phyloP scores from a whole-genome alignment of 2,888 invertebrate genomes.

The Nymphalis polychloros region DNA sequence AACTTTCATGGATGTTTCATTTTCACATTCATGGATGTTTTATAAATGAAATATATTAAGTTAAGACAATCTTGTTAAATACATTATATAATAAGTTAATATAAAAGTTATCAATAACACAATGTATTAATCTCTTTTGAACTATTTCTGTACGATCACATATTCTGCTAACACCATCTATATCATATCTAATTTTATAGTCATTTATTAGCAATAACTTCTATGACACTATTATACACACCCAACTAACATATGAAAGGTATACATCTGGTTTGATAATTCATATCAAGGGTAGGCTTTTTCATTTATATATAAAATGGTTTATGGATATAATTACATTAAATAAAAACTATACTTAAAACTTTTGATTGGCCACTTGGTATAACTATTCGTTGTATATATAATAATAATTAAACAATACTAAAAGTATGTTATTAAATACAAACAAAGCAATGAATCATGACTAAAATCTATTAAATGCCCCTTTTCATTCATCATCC shows the following conservation, averaged over 20 bases:
- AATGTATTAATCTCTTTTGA: neutral
- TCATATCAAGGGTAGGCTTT: constrained; percentile 5
- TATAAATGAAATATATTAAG: too few species aligned
- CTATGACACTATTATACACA: constrained; percentile 8
- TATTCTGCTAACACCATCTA: neutral
- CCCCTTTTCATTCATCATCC: neutral
- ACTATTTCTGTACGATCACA: neutral
- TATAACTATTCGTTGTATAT: constrained; percentile 34
- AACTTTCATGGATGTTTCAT: too few species aligned
- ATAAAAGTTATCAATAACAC: constrained; percentile 3
- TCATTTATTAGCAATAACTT: constrained; percentile 1
- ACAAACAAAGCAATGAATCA: constrained; percentile 18
- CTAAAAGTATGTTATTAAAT: constrained; percentile 6
- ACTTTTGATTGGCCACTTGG: constrained; percentile 36
- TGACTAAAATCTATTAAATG: constrained; percentile 1
- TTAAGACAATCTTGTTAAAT: neutral
- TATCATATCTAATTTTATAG: neutral
- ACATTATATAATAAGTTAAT: neutral
- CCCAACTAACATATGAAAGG: neutral
- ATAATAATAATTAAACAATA: constrained; percentile 8
- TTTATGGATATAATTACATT: constrained; percentile 11
- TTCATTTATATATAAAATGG: constrained; percentile 17
- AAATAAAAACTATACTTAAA: constrained; percentile 27
- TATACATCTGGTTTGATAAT: neutral
- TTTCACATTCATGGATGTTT: too few species aligned